phyloP scores from a whole-genome alignment of 2,113 vertebrate species.

The Solea senegalensis region DNA sequence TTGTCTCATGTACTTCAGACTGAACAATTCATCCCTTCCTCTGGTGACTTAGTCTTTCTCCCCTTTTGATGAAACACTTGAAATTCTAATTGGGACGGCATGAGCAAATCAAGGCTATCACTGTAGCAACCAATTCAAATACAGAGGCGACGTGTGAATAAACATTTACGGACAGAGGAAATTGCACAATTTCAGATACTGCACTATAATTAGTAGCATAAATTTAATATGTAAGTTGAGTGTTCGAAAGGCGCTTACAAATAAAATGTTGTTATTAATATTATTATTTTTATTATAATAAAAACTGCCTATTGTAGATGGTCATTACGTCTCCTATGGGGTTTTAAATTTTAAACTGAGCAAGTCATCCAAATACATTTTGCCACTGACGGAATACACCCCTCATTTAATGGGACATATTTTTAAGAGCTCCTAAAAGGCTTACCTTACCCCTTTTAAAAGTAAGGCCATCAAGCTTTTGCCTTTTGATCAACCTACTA shows the following conservation, averaged over 20 bases:
- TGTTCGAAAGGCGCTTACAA: no score
- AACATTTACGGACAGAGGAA: slow-evolving; percentile 12
- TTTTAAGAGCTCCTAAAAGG: slow-evolving; percentile 75
- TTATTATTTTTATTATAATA: no score
- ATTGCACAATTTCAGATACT: slow-evolving; percentile 22
- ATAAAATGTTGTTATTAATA: no score
- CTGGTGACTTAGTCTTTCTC: slow-evolving; percentile 24
- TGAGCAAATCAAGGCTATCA: slow-evolving; percentile 35
- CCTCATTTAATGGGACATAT: slow-evolving; percentile 65
- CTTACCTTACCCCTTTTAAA: slow-evolving; percentile 59
- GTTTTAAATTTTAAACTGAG: slow-evolving; percentile 35
- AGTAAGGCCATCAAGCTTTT: slow-evolving; percentile 61
- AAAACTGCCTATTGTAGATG: slow-evolving; percentile 17
- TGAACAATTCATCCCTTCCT: slow-evolving; percentile 36
- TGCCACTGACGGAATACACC: slow-evolving; percentile 52
- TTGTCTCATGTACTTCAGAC: slow-evolving; percentile 72
- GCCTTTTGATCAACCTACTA: slow-evolving; percentile 76
- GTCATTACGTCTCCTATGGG: slow-evolving; percentile 17
- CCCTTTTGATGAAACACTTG: slow-evolving; percentile 27
- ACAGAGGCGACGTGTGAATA: slow-evolving; percentile 31
- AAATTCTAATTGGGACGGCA: slow-evolving; percentile 27
- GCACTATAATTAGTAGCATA: slow-evolving; percentile 5
- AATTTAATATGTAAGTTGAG: neutral
- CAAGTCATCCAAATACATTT: slow-evolving; percentile 27
- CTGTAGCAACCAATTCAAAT: slow-evolving; percentile 48